Percentiles rank a stretch among this genome's conserved stretches.
These are phyloP conservation scores for Cercopithecus petaurista DNA, from an alignment of 2,797 vertebrate species.

Conservation along the genomic window DNA sequence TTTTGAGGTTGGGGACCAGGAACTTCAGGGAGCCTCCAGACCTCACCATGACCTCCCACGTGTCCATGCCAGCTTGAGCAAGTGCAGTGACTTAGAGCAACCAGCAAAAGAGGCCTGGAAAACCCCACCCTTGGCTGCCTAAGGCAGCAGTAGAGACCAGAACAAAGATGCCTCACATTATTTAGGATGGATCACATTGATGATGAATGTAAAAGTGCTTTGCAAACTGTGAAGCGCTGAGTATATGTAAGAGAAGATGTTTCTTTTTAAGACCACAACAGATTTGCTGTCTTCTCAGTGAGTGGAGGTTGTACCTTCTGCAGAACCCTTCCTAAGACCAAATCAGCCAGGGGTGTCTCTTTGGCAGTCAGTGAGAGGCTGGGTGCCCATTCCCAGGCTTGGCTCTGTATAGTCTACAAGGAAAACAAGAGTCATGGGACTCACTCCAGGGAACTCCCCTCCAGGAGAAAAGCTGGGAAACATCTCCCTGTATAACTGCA, in stretches of 20 bases:
- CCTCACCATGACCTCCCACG: background rate
- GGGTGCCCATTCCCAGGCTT: background rate
- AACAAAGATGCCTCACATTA: background rate
- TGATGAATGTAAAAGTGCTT: background rate
- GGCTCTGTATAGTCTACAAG: background rate
- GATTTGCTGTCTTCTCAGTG: background rate
- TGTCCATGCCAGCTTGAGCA: background rate
- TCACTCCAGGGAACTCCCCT: background rate
- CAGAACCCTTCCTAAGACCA: background rate
- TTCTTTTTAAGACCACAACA: background rate
- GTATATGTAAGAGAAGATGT: background rate
- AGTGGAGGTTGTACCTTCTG: background rate
- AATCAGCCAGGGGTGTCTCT: background rate
- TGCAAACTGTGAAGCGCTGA: background rate
- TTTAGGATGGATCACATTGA: background rate
- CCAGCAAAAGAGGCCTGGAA: background rate
- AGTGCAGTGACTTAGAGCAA: background rate
- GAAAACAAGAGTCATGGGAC: background rate
- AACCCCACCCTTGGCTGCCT: background rate
- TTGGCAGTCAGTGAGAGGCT: background rate
- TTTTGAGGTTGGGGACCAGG: background rate
- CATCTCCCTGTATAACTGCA: background rate
- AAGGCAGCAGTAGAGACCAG: background rate
- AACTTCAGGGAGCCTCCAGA: background rate
- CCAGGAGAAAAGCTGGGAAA: background rate